Base-by-base conservation (phyloP, 2,113 vertebrate species). In the Dascyllus trimaculatus region DNA sequence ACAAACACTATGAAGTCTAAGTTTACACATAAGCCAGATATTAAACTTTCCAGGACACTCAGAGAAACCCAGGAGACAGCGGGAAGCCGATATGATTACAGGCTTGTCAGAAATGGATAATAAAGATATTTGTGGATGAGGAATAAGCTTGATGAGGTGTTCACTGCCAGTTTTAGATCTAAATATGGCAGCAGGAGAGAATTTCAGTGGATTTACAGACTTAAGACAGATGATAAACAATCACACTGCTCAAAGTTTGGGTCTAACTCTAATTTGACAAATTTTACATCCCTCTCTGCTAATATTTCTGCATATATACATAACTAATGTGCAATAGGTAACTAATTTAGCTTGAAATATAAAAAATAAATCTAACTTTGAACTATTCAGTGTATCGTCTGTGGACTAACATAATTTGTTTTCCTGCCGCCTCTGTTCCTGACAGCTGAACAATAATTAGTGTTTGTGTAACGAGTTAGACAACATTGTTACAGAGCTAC, bases 151-250 rank as follows among this genome's bases (percentile, higher is more conserved):
- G 15, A 52, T 4, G 45, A 25, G 5, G 45, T 52, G 17, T 61
- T 60, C 11, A 48, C 25, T 32, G 40, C 7, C 38, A 22, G 54
- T 29, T 32, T 49, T 35, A 60, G n/a, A 51, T 60, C 26, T 51
- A 40, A 60, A 51, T 25, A 38, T 17, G 5, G 43, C 11, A 32
- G 22, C 9, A 58, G 56, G 43, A 70, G 17, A 49, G n/a, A 46
- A 24, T 49, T 71, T 71, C 26, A 59, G 14, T 19, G 53, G 17
- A 29, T 48, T 32, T 70, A 48, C 54, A 43, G n/a, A 43, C 5
- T 35, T 8, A n/a, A n/a, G 19, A 59, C 66, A 57, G 17, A n/a
- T 58, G 24, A 45, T 15, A 43, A 40, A 40, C 38, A 40, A 35
- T 9, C 32, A 35, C 15, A 18, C 45, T 17, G 45, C 17, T 46